These are phyloP conservation scores for Falco naumanni DNA, from an alignment of 2,797 vertebrate genomes.

Conservation along the genomic window DNA sequence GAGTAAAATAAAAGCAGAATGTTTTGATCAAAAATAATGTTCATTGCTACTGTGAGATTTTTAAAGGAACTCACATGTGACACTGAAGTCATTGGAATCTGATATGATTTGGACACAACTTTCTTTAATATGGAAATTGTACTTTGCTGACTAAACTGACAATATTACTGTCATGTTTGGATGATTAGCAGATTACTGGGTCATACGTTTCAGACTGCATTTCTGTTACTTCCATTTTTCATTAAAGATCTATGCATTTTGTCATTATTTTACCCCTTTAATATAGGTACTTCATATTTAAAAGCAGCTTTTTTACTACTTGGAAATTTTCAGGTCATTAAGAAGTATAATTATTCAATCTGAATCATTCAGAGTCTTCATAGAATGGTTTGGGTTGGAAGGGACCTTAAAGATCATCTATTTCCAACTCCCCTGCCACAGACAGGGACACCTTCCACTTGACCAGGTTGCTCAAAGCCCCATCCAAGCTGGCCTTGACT, in stretches of 20 bases:
- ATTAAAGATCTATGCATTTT: neutral
- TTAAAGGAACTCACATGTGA: neutral
- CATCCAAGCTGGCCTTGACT: too few species aligned
- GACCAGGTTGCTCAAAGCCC: too few species aligned
- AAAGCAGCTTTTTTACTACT: neutral
- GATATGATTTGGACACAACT: neutral
- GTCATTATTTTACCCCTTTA: neutral
- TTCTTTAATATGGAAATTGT: neutral
- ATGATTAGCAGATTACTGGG: neutral
- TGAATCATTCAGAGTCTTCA: neutral
- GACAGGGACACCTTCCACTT: too few species aligned
- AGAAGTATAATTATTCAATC: neutral
- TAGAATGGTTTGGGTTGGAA: too few species aligned
- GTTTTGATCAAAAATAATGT: neutral
- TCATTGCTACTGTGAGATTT: neutral
- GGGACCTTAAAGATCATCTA: too few species aligned
- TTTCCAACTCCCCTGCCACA: too few species aligned
- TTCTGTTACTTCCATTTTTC: neutral
- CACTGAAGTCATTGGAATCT: neutral
- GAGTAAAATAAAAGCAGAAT: neutral
- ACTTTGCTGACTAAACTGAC: neutral
- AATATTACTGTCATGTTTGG: neutral
- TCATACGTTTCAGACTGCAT: neutral
- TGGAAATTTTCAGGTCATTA: neutral
- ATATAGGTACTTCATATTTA: neutral